phyloP scores from a whole-genome alignment of 2,888 invertebrate genomes.

The Tenodera sinensis region DNA sequence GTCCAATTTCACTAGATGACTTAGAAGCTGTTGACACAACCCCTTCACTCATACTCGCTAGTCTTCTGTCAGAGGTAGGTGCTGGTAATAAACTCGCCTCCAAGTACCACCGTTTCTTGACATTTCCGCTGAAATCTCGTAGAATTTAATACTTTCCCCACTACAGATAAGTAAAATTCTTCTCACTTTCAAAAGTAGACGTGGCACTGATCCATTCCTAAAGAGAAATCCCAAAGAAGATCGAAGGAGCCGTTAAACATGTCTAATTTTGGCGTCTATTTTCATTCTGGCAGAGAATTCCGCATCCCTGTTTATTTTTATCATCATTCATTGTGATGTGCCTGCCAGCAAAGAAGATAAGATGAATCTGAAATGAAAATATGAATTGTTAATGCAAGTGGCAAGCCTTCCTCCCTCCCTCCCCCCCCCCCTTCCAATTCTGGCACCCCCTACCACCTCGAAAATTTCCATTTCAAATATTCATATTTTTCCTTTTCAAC shows the following conservation, averaged over 20 bases:
- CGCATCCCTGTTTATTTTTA: not conserved
- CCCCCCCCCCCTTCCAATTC: too few relatives aligned
- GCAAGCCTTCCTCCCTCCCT: not conserved
- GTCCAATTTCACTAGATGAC: too few relatives aligned
- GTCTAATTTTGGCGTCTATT: not conserved
- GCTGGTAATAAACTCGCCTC: too few relatives aligned
- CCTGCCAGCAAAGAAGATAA: conserved; percentile 1
- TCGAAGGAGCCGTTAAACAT: not conserved
- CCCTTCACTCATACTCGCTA: too few relatives aligned
- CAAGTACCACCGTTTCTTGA: too few relatives aligned
- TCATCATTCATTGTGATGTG: conserved; percentile 7
- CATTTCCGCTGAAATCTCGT: too few relatives aligned
- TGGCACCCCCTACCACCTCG: not conserved
- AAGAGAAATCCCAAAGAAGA: not conserved
- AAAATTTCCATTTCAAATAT: conserved; percentile 11
- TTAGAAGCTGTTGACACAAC: too few relatives aligned
- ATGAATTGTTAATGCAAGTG: conserved; percentile 10
- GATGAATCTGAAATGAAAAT: conserved; percentile 15
- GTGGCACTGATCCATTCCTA: not conserved
- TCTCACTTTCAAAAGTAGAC: too few relatives aligned
- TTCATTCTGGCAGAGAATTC: not conserved
- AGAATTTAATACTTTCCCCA: too few relatives aligned
- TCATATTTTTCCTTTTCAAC: not conserved
- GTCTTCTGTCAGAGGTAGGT: too few relatives aligned
- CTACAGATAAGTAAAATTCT: too few relatives aligned